phyloP scores from a whole-genome alignment of 2,888 invertebrate species.

The Ichneumoninae sp. region DNA sequence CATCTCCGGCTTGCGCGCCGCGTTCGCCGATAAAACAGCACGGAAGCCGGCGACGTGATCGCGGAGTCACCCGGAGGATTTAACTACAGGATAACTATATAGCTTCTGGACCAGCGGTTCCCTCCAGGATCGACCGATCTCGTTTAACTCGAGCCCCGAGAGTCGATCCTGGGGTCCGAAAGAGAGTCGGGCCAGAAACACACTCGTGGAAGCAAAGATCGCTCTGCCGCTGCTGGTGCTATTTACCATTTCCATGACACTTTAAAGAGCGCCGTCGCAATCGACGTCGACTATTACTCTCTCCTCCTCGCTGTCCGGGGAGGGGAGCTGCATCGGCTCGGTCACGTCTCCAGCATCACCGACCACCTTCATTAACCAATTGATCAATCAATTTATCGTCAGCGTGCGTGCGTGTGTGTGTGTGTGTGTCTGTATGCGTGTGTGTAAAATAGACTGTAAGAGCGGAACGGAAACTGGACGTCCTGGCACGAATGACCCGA shows the following conservation, averaged over 20 bases:
- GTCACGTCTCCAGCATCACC: conserved; percentile 38
- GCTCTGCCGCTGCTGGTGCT: conserved; percentile 48
- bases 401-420: too few species aligned
- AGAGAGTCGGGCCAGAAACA: not conserved
- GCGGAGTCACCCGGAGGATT: not conserved
- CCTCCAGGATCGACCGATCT: conserved; percentile 10
- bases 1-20: not conserved
- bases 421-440: not conserved
- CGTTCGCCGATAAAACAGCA: not conserved
- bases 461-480: conserved; percentile 75
- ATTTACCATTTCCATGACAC: conserved; percentile 55
- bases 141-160: not conserved
- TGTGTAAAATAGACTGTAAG: conserved; percentile 49
- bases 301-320: conserved; percentile 5
- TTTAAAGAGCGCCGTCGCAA: conserved; percentile 47
- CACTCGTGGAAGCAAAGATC: conserved; percentile 6
- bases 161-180: not conserved
- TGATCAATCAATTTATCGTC: conserved; percentile 74
- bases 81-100: conserved; percentile 18
- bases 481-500: conserved; percentile 56
- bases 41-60: not conserved
- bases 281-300: conserved; percentile 37
- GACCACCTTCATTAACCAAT: conserved; percentile 77
- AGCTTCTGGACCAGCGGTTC: conserved; percentile 28
- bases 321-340: conserved; percentile 43